These are phyloP conservation scores for Caenorhabditis virilis DNA, from an alignment of 2,888 invertebrate genomes.

Conservation along the genomic window DNA sequence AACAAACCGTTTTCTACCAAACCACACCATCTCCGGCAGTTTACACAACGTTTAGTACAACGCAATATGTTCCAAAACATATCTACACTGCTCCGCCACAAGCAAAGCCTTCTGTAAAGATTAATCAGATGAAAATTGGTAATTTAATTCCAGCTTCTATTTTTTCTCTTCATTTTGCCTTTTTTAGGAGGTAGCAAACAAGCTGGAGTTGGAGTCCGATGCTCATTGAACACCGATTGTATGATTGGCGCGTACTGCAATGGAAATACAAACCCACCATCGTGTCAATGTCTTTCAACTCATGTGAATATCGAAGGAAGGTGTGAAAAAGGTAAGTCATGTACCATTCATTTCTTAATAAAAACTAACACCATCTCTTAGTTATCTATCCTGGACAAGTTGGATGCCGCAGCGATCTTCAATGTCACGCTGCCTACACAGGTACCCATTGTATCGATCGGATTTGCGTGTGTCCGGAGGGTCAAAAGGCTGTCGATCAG, in stretches of 20 bases:
- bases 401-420: conserved; percentile 65
- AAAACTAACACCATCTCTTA: conserved; percentile 42
- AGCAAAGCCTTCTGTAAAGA: conserved; percentile 29
- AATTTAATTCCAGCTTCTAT: background rate
- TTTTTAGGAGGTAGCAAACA: conserved; percentile 56
- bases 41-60: conserved; percentile 41
- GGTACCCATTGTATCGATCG: conserved; percentile 63
- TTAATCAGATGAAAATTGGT: conserved; percentile 37
- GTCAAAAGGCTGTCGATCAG: conserved; percentile 65
- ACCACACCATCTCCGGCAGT: conserved; percentile 24
- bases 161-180: background rate
- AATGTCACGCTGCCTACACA: conserved; percentile 65
- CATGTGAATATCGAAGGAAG: conserved; percentile 66
- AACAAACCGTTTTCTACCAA: conserved; percentile 3
- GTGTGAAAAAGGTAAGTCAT: conserved; percentile 64
- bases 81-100: conserved; percentile 26
- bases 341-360: background rate
- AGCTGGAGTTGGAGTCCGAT: conserved; percentile 63
- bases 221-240: conserved; percentile 67
- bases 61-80: conserved; percentile 26
- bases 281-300: conserved; percentile 68
- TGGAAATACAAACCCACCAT: conserved; percentile 64
- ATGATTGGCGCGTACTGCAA: conserved; percentile 68
- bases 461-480: conserved; percentile 67
- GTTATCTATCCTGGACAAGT: conserved; percentile 68